Conservation (phyloP, 2,888 invertebrate genomes). For the Parnassius apollo region DNA sequence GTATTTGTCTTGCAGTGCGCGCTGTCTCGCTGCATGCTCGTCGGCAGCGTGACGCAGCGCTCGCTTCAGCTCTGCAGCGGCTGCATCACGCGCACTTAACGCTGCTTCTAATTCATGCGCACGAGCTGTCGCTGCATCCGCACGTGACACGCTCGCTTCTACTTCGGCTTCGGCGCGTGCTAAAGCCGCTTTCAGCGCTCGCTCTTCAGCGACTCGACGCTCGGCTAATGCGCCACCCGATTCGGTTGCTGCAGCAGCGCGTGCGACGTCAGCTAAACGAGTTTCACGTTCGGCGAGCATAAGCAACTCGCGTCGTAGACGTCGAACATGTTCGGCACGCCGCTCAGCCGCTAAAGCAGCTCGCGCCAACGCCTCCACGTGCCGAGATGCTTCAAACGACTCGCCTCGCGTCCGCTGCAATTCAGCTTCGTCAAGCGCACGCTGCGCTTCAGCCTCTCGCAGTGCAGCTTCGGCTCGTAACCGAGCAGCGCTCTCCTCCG, state of each 20-base stretch:
- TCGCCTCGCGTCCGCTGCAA: constrained; percentile 61
- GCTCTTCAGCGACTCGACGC: constrained; percentile 80
- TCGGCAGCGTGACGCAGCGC: constrained; percentile 78
- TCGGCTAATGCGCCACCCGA: constrained; percentile 45
- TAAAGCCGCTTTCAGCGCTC: constrained; percentile 63
- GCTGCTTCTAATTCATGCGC: constrained; percentile 78
- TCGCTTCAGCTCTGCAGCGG: constrained; percentile 70
- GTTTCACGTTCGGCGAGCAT: constrained; percentile 66
- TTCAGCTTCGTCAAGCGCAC: constrained; percentile 60
- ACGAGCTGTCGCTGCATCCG: constrained; percentile 48
- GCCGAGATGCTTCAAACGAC: constrained; percentile 60
- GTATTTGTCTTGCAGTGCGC: constrained; percentile 82
- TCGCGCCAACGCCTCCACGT: constrained; percentile 60
- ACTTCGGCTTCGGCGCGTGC: constrained; percentile 35
- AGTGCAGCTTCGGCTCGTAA: constrained; percentile 47
- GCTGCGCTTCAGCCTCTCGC: constrained; percentile 68
- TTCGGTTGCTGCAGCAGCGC: constrained; percentile 32
- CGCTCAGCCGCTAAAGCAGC: constrained; percentile 58
- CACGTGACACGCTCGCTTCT: constrained; percentile 43
- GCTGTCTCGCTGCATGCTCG: constrained; percentile 81
- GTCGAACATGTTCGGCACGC: constrained; percentile 66
- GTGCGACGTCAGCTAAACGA: constrained; percentile 48
- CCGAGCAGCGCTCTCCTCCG: constrained; percentile 42
- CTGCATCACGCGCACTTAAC: constrained; percentile 54
- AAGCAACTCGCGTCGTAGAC: constrained; percentile 68